Base-by-base conservation (phyloP, 2,113 vertebrate species). In the Furnarius figulus region DNA sequence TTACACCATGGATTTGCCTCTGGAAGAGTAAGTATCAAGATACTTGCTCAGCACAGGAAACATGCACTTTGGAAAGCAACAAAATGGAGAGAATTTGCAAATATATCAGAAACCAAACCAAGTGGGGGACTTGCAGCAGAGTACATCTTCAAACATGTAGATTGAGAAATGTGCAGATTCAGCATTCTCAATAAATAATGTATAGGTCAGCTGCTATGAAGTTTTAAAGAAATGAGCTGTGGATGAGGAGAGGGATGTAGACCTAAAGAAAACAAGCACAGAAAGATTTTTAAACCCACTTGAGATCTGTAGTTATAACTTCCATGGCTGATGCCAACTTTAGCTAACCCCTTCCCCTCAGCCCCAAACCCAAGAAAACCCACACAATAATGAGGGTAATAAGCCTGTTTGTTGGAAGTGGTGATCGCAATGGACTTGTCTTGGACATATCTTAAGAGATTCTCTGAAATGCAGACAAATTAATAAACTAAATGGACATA, bases 171-270 rank as follows among this genome's bases (percentile, higher is more conserved):
- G 40, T 73, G 85, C 85, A 83, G 71, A 91, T 63, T 93, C 82
- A 90, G 87, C 75, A 85, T 77, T 72, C 82, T 93, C 71, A 85
- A 91, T 95, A 90, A 97, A 93, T 87, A 94, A 95, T 82, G 53
- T 28, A 68, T 77, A 77, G 55, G 75, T 58, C 74, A 94, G 85
- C 50, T 79, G 59, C 66, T 77, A 62, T 55, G 53, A 83, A 70
- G 71, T 85, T 89, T 72, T 87, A 73, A 81, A 91, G 67, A 94
- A 61, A 85, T 56, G 49, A 85, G 56, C 27, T 91, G 74, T 56
- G 25, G 28, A 73, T 70, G 49, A 87, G 52, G 62, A 79, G 53
- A 93, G 50, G 62, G 39, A 80, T 24, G 23, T 21, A 65, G n/a
- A 59, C n/a, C 55, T 85, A 65, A 89, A 21, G 47, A 85, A 91